Evolutionary conservation across 2,113 vertebrate species (phyloP).

Genomic region (Puffinus mauretanicus): DNA sequence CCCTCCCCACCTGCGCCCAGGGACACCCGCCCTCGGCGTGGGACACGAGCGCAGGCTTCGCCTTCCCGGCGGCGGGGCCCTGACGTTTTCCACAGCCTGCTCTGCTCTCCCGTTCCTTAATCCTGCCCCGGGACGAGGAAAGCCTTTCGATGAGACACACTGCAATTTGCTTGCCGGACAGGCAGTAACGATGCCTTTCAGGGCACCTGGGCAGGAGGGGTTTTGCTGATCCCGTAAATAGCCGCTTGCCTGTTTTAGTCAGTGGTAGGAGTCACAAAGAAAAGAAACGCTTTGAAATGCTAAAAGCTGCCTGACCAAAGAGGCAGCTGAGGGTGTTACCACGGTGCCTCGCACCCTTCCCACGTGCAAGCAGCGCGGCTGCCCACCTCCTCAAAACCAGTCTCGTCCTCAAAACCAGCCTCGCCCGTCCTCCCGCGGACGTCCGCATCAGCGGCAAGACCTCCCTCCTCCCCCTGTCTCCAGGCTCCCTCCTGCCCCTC

Average conservation of each 20-base stretch:
- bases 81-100: background rate
- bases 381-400: background rate
- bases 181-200: background rate
- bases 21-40: accelerated
- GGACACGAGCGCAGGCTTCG: background rate
- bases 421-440: background rate
- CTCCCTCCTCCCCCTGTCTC: background rate
- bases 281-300: slow-evolving; percentile 44
- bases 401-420: background rate
- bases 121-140: background rate
- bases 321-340: background rate
- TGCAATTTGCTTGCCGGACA: background rate
- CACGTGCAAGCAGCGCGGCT: background rate
- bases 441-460: background rate
- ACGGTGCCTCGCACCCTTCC: background rate
- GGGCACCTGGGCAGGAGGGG: background rate
- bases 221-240: slow-evolving; percentile 6
- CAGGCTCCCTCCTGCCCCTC: background rate
- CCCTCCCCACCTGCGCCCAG: background rate
- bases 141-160: background rate
- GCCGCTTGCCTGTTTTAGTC: background rate
- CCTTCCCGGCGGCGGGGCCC: background rate
- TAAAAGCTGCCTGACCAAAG: slow-evolving; percentile 26
- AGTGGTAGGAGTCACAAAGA: slow-evolving; percentile 27
- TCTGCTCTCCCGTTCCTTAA: background rate